Percentiles rank a stretch among this genome's conserved stretches.
phyloP scores from a whole-genome alignment of 2,888 invertebrate species.

The Spatulosminthurus flaviceps region DNA sequence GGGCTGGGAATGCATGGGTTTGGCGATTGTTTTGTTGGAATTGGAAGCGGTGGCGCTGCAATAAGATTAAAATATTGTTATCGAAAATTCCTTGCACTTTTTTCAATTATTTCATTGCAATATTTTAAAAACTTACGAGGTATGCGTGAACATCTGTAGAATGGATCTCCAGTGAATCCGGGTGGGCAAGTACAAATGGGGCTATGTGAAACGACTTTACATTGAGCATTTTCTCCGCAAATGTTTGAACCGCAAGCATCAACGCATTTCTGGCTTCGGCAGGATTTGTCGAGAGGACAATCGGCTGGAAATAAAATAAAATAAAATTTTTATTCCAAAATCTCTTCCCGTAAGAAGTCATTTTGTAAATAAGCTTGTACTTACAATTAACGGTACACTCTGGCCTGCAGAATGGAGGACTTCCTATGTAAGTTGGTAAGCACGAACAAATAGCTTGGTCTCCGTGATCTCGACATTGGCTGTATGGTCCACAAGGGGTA shows the following conservation, averaged over 20 bases:
- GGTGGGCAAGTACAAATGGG: conserved; percentile 70
- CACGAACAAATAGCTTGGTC: conserved; percentile 44
- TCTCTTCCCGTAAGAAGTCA: no score
- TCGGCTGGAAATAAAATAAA: conserved; percentile 72
- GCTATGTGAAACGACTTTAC: conserved; percentile 67
- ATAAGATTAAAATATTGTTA: background rate
- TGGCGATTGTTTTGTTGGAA: conserved; percentile 21
- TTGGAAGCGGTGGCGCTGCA: conserved; percentile 41
- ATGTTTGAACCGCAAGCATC: conserved; percentile 78
- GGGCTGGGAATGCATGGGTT: conserved; percentile 69
- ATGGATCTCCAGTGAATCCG: conserved; percentile 60
- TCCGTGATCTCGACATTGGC: conserved; percentile 38
- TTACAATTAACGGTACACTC: conserved; percentile 52
- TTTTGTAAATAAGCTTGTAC: no score
- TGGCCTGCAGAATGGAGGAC: conserved; percentile 62
- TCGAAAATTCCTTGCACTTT: no score
- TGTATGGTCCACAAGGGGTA: conserved; percentile 66
- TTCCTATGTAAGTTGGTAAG: conserved; percentile 44
- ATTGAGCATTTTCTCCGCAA: conserved; percentile 67
- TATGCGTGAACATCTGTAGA: conserved; percentile 51
- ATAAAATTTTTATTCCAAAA: conserved; percentile 66
- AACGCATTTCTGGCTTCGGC: conserved; percentile 72
- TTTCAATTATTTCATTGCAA: no score
- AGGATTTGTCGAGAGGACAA: conserved; percentile 70
- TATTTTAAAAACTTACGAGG: conserved; percentile 45